Conservation (phyloP, 92 coral and sea anemone species). For the Hydrozoanthus gracilis region DNA sequence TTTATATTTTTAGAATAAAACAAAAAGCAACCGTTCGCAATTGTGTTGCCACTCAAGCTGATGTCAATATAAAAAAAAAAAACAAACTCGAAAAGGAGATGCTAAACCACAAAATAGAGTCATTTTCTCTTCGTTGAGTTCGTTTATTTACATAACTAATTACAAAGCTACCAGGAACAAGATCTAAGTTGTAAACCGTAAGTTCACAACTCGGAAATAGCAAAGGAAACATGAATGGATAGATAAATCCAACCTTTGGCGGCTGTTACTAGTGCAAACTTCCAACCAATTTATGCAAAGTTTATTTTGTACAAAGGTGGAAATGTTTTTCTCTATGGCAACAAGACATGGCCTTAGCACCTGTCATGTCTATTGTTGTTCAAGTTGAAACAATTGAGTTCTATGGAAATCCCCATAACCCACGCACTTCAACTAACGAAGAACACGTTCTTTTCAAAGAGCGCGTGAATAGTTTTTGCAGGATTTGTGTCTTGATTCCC, state of each 20-base stretch:
- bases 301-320: conserved; percentile 39
- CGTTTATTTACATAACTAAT: conserved; percentile 46
- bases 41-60: neutral
- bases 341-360: conserved; percentile 37
- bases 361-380: conserved; percentile 34
- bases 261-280: neutral
- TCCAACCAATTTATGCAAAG: neutral
- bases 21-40: neutral
- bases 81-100: conserved; percentile 2
- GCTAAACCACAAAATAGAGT: conserved; percentile 30
- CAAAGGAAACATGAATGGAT: neutral
- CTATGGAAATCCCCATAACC: neutral
- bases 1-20: neutral
- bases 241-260: neutral
- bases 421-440: conserved; percentile 6
- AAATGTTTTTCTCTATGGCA: conserved; percentile 64
- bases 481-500: neutral
- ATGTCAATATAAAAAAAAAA: neutral
- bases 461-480: conserved; percentile 8
- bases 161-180: conserved; percentile 5
- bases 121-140: neutral
- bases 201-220: neutral
- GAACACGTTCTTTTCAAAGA: neutral
- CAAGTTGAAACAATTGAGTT: conserved; percentile 1
- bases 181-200: neutral